Base-by-base conservation (phyloP, 1,140 invertebrate species). In the Drosophila subpulchrella region DNA sequence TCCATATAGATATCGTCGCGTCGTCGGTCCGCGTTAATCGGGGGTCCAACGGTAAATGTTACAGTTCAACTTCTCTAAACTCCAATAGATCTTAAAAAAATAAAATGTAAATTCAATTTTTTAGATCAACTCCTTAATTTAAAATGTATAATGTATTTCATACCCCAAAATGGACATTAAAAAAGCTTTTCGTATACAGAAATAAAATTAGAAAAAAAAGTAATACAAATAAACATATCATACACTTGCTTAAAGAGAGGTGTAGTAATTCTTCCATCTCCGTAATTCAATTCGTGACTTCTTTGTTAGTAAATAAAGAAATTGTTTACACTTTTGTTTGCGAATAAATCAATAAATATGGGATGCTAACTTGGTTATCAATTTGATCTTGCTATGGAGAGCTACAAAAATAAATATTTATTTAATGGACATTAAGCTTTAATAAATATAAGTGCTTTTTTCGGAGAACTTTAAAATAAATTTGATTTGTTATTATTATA, bases 1-100 rank as follows among this genome's bases (percentile, higher is more conserved):
- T 50, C 65, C 76, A 90, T 88, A 89, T 84, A 90, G 72, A 89
- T 84, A 83, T 82, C 70, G 66, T 48, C 75, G 65, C 53, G 56
- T 75, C 42, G 55, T 46, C 36, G n/a, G 70, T 62, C 30, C 67
- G 66, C 24, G 57, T 15, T 65, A 65, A 61, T 61, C 56, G 30
- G 56, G n/a, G 57, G 62, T 32, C 62, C 20, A 66, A 58, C 74
- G 73, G 72, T 75, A 75, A 51, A 75, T 68, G 47, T 66, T 67
- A 55, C 15, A 67, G 62, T 71, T 56, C 20, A 61, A 44, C 47
- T 66, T 44, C 38, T 53, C 60, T 6, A 44, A 24, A 58, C 51
- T 36, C 13, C 36, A 36, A 44, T 17, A 42, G 17, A 3, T 34
- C 6, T 34, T 34, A 34, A 34, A 34, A 32, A 34, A 8, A 34